A percentile compares a stretch with the other conserved stretches of the same genome.
Evolutionary conservation across 2,797 vertebrate species (phyloP).

Genomic region (Lutjanus argentimaculatus): DNA sequence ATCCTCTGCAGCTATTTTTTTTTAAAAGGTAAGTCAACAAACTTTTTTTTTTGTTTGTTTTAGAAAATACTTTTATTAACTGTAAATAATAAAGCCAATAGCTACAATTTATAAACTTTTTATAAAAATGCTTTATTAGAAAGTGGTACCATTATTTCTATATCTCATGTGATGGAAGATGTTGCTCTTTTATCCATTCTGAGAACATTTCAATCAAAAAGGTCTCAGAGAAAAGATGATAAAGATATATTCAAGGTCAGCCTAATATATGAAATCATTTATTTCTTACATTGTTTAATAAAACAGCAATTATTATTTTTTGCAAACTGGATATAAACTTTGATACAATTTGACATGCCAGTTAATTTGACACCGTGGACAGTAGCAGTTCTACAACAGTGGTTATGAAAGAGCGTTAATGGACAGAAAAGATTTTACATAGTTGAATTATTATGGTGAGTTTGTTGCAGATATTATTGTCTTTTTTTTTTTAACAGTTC

Average conservation of each 20-base stretch:
- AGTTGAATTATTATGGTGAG: conserved; percentile 34
- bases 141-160: not conserved
- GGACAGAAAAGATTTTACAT: conserved; percentile 53
- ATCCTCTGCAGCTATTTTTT: not conserved
- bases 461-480: conserved; percentile 30
- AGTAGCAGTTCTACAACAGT: conserved; percentile 68
- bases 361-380: conserved; percentile 68
- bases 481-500: conserved; percentile 9
- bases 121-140: not conserved
- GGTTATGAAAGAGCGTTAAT: conserved; percentile 65
- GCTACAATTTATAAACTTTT: not conserved
- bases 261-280: conserved; percentile 80
- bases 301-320: conserved; percentile 78
- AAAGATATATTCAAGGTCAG: conserved; percentile 35
- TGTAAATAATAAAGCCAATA: not conserved
- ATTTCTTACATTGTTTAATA: conserved; percentile 77
- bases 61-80: not conserved
- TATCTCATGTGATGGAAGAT: not conserved
- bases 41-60: too few relatives aligned
- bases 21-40: too few relatives aligned
- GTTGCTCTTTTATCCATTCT: not conserved
- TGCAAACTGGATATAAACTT: conserved; percentile 87
- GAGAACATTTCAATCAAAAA: conserved; percentile 1
- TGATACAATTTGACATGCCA: conserved; percentile 80
- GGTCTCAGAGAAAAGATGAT: conserved; percentile 17